These are phyloP conservation scores for Thaumetopoea pityocampa DNA, from an alignment of 1,140 invertebrate species.

Conservation along the genomic window DNA sequence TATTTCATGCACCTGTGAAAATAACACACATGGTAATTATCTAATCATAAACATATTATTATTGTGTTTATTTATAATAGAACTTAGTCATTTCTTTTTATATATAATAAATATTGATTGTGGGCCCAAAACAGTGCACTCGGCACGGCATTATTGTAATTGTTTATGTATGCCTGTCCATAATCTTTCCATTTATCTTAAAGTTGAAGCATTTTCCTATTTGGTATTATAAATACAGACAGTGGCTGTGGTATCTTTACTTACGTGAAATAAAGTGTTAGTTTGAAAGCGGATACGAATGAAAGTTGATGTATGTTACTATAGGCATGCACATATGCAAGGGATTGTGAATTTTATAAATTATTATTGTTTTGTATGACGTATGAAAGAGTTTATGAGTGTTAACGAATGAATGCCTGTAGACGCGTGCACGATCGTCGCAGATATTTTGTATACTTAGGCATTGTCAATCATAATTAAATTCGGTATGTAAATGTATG, in stretches of 20 bases:
- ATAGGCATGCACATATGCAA: conserved; percentile 74
- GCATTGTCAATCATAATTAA: conserved; percentile 51
- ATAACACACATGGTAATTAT: no score
- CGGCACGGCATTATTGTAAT: conserved; percentile 44
- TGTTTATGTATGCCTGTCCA: conserved; percentile 56
- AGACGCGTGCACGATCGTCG: conserved; percentile 46
- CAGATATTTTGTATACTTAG: conserved; percentile 65
- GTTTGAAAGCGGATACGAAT: conserved; percentile 50
- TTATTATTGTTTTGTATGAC: conserved; percentile 69
- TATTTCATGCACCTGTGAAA: no score
- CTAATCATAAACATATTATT: no score
- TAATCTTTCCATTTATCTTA: conserved; percentile 63
- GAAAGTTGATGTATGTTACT: conserved; percentile 68
- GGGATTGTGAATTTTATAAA: conserved; percentile 74
- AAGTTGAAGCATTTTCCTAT: conserved; percentile 70
- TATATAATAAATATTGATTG: conserved; percentile 13
- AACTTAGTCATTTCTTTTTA: conserved; percentile 4
- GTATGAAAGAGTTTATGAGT: conserved; percentile 46
- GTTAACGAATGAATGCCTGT: conserved; percentile 37
- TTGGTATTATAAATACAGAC: conserved; percentile 75
- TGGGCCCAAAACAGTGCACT: conserved; percentile 43
- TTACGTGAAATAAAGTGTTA: conserved; percentile 60
- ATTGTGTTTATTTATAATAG: conserved; percentile 4
- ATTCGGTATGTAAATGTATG: conserved; percentile 55
- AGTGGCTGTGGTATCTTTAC: conserved; percentile 75